These are phyloP conservation scores for Podarcis muralis DNA, from an alignment of 2,113 vertebrate species.

Conservation along the genomic window DNA sequence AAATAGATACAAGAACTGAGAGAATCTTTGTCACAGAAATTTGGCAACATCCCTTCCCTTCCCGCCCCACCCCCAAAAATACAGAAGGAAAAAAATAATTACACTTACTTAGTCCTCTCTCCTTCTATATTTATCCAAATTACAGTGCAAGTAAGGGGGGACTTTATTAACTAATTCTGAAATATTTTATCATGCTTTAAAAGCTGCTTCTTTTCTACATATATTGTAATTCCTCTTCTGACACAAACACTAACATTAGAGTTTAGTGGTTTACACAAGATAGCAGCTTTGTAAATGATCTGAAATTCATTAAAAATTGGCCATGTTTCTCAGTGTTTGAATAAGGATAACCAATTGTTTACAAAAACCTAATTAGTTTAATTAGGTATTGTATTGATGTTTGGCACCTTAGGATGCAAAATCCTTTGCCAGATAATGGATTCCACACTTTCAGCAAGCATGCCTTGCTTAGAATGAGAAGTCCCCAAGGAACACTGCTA, in stretches of 20 bases:
- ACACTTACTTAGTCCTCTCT: neutral
- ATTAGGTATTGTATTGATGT: neutral
- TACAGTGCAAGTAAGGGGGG: neutral
- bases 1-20: neutral
- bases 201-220: neutral
- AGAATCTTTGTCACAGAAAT: neutral
- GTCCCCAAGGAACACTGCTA: no score
- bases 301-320: neutral
- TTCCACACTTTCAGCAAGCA: no score
- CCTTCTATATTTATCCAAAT: neutral
- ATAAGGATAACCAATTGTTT: neutral
- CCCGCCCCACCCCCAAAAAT: no score
- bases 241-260: neutral
- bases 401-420: neutral
- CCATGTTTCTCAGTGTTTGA: neutral
- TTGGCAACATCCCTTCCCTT: neutral
- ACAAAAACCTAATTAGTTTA: neutral
- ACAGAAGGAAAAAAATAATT: neutral
- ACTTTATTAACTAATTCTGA: neutral
- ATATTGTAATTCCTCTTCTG: neutral
- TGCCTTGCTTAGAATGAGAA: no score
- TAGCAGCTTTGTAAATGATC: neutral
- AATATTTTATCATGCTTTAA: neutral
- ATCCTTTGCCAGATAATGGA: no score
- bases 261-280: neutral